Base-by-base conservation (phyloP, 2,113 vertebrate species). In the Fregetta grallaria region DNA sequence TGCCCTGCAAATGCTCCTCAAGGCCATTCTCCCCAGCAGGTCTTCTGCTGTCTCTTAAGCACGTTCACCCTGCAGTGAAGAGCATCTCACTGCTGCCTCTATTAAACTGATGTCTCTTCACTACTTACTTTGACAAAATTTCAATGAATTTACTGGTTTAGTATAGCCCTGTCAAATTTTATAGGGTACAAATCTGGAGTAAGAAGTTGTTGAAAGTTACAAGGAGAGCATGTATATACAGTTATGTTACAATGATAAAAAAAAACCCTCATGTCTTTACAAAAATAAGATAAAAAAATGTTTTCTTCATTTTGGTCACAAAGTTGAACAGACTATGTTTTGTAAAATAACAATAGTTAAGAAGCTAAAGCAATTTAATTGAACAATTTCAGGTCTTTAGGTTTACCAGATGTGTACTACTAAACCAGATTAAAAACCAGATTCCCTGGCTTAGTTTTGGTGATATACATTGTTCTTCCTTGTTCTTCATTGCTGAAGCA, bases 1-100 rank as follows among this genome's bases (percentile, higher is more conserved):
- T n/a, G 18, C 19, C 53, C 53, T 18, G 11, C 0, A 0, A 55
- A 6, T 7, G 34, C 18, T 55, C 26, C 38, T 65, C 9, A 3
- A 53, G 59, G 38, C 45, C 15, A 5, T 9, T 27, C 59, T 88
- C 23, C 78, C 55, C 59, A 25, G 40, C 47, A 67, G 53, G n/a
- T 79, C 32, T 78, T 47, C n/a, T 71, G 44, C 38, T n/a, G 17
- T 21, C 49, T 63, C 76, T 13, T 15, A 34, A 30, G 17, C 17
- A 18, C 5, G 2, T 9, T 53, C 61, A 45, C 32, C 22, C 53
- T 38, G 32, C 70, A 52, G 26, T 18, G 27, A 59, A 34, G 2
- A 2, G 30, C 26, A 44, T 77, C 73, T 27, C 26, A 6, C 10
- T 29, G 29, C 21, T 34, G 38, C 61, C 25, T 40, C 53, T 44